Base-by-base conservation (phyloP, 2,888 invertebrate species). In the Cheilosia vernalis region DNA sequence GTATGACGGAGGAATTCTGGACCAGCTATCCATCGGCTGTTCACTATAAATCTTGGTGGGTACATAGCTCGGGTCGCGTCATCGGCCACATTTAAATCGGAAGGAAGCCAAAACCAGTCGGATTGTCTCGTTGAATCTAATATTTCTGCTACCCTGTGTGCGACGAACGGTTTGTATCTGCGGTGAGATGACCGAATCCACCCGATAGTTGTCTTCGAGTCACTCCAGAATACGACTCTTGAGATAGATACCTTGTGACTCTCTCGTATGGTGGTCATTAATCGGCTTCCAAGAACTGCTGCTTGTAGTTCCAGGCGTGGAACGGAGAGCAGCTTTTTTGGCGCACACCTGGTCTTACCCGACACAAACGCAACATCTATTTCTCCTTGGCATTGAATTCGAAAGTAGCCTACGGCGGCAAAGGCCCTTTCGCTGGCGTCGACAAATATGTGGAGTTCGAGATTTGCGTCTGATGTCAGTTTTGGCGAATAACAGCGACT, bases 391-490 rank as follows among this genome's bases (percentile, higher is more conserved):
- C 42, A 42, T 42, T 13, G 27, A 5, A 27, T 27, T 27, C 42
- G 42, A n/a, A 42, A 42, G n/a, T 42, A 42, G n/a, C 42, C 4
- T 6, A 42, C 49, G 4, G 49, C 53, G 4, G 67, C 67, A 67
- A 58, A 69, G 21, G 63, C 63, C 4, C 49, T 27, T 73, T 73
- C 30, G 7, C 61, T 76, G 15, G 30, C 56, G 19, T 78, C 61
- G 15, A 70, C 47, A 19, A 69, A 76, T 27, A 76, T 51, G 24
- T 67, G 76, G 13, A 67, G 56, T n/a, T 76, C 40, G 21, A 76
- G 9, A 10, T 13, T 19, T 30, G 7, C 13, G 5, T 10, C 19
- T 33, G 33, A 55, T 33, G 10, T 37, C 49, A 51, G n/a, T 10
- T 42, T 47, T 19, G 17, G 61, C 1, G 61, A 53, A 13, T 77